Evolutionary conservation across 1,140 invertebrate genomes (phyloP).

Genomic region (Sitophilus oryzae): DNA sequence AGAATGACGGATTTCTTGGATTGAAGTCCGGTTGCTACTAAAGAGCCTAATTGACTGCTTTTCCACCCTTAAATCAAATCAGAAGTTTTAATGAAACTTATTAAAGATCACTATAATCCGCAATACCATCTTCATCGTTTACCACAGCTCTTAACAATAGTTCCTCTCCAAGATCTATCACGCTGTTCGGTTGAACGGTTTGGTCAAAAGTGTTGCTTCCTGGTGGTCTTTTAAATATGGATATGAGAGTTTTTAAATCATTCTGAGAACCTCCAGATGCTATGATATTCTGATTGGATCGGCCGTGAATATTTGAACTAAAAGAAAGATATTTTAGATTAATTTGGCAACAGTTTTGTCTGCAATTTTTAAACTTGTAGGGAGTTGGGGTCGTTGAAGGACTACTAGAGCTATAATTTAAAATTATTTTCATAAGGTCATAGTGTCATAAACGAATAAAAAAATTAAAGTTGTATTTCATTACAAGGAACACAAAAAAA

Average conservation of each 20-base stretch:
- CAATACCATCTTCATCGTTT: constrained; percentile 54
- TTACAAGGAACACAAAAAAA: no score
- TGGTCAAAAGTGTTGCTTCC: constrained; percentile 48
- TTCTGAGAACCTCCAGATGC: constrained; percentile 53
- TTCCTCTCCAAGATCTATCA: constrained; percentile 60
- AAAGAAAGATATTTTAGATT: no score
- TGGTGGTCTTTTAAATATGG: constrained; percentile 49
- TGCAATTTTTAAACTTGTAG: no score
- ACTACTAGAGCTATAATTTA: no score
- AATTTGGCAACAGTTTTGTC: no score
- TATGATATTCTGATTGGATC: constrained; percentile 45
- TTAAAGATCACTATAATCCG: not conserved
- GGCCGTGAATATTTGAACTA: constrained; percentile 18
- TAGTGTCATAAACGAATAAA: no score
- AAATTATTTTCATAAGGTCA: no score
- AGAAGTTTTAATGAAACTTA: not conserved
- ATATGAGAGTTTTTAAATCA: constrained; percentile 54
- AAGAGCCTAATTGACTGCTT: constrained; percentile 54
- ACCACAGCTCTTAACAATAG: constrained; percentile 56
- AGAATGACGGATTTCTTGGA: constrained; percentile 47
- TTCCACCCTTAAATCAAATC: constrained; percentile 51
- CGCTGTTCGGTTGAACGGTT: constrained; percentile 50
- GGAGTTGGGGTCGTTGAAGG: no score
- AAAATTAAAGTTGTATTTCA: no score
- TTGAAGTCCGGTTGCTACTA: constrained; percentile 46